Base-by-base conservation (phyloP, 1,140 invertebrate genomes). In the Drosophila sucinea region DNA sequence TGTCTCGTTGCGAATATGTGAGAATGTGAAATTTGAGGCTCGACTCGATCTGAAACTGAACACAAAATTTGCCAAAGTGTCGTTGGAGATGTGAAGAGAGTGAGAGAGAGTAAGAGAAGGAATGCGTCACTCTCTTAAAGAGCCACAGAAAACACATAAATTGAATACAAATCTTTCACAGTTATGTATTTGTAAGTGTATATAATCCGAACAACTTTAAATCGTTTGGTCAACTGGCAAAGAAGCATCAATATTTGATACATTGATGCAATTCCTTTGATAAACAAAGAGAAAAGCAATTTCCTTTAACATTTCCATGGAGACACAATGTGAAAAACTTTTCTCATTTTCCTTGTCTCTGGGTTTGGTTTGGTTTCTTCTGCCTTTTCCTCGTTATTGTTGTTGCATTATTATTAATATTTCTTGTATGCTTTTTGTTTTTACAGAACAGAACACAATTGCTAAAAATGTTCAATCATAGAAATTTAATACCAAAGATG, bases 401-500 rank as follows among this genome's bases (percentile, higher is more conserved):
- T 51, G 33, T 47, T 60, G 40, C 41, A 41, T 66, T 44, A 60
- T 51, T 64, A 44, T 11, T 8, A 10, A 72, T 35, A 41, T 17
- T 65, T 73, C 10, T 29, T 44, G n/a, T 35, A 41, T 67, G 44
- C 57, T 72, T 63, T 58, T n/a, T 67, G 25, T 77, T 64, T 57
- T 74, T 78, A 32, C 78, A 80, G 75, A 55, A 35, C 17, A 25
- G 6, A 7, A 47, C 44, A 47, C 51, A 51, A 70, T 60, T 73
- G 66, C 65, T 66, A 67, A 77, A 77, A 77, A 77, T 69, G 65
- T 79, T 70, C 54, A 71, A 78, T 78, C 27, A 70, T 61, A 78
- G 78, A 69, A 81, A 81, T 75, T 65, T 41, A 68, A 75, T 70
- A 71, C 65, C 78, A 75, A 71, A 78, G 68, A 74, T 66, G 55